Evolutionary conservation across 2,888 invertebrate genomes (phyloP).

Genomic region (Saturnia pavonia): DNA sequence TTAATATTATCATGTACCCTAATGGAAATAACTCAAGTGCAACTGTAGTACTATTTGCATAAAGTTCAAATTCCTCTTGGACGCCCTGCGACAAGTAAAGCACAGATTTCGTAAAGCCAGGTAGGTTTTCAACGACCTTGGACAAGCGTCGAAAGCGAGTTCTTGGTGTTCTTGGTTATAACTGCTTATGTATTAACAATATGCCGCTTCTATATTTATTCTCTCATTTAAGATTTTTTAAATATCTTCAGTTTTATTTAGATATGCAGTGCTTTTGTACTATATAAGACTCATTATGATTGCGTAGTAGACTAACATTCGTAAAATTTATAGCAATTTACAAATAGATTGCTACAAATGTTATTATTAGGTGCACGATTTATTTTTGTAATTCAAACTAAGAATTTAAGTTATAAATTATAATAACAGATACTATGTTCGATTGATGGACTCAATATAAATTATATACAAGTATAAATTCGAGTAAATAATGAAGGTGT

Average conservation of each 20-base stretch:
- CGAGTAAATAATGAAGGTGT: neutral
- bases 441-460: neutral
- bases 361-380: too few species aligned
- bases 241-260: neutral
- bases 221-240: neutral
- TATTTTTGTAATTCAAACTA: too few species aligned
- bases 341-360: too few species aligned
- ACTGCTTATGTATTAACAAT: slow-evolving; percentile 44
- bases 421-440: too few species aligned
- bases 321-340: too few species aligned
- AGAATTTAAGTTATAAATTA: too few species aligned
- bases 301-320: neutral
- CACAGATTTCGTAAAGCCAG: slow-evolving; percentile 44
- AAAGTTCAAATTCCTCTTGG: slow-evolving; percentile 39
- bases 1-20: slow-evolving; percentile 31
- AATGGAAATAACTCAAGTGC: slow-evolving; percentile 27
- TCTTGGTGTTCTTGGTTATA: slow-evolving; percentile 36
- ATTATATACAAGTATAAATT: neutral
- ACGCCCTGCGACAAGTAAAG: slow-evolving; percentile 33
- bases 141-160: slow-evolving; percentile 40
- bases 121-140: slow-evolving; percentile 54
- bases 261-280: too few species aligned
- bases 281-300: neutral
- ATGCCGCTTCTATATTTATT: slow-evolving; percentile 29
- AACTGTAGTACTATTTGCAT: slow-evolving; percentile 32